Conservation (phyloP, 1,140 invertebrate genomes). For the fruit fly (Drosophila melanogaster) region DNA sequence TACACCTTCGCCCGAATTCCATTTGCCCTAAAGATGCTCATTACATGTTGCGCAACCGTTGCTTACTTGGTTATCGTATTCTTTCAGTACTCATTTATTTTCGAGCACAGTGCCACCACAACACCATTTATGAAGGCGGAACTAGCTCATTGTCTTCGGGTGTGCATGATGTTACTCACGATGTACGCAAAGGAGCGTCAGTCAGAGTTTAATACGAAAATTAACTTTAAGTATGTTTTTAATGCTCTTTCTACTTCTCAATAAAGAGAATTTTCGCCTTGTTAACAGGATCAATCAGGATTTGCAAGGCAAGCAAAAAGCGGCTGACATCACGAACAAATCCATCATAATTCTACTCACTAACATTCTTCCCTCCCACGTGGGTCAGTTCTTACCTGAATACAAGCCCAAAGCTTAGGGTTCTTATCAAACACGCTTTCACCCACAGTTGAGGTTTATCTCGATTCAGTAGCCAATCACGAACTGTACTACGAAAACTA, state of each 20-base stretch:
- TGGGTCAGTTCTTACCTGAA: constrained; percentile 87
- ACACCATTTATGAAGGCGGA: constrained; percentile 87
- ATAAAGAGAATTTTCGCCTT: too few relatives aligned
- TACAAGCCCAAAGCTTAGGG: not conserved
- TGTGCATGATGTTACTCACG: constrained; percentile 88
- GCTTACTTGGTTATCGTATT: constrained; percentile 89
- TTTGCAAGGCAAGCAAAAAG: constrained; percentile 91
- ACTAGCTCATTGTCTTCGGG: constrained; percentile 88
- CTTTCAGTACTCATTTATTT: constrained; percentile 85
- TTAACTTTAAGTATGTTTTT: constrained; percentile 87
- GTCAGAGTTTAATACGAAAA: constrained; percentile 93
- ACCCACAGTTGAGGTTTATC: constrained; percentile 6
- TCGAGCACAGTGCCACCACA: constrained; percentile 87
- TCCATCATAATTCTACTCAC: constrained; percentile 92
- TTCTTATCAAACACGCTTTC: too few relatives aligned
- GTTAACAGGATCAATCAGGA: constrained; percentile 85
- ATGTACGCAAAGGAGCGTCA: constrained; percentile 93
- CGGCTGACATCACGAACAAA: constrained; percentile 89
- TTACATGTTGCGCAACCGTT: constrained; percentile 87
- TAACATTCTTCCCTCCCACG: constrained; percentile 94
- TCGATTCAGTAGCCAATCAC: constrained; percentile 86
- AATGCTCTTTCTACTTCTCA: not conserved
- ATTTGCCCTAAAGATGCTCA: constrained; percentile 91
- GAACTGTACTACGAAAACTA: constrained; percentile 94
- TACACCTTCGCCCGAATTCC: constrained; percentile 94